Conservation (phyloP, 2,113 vertebrate genomes). For the Hemicordylus capensis region DNA sequence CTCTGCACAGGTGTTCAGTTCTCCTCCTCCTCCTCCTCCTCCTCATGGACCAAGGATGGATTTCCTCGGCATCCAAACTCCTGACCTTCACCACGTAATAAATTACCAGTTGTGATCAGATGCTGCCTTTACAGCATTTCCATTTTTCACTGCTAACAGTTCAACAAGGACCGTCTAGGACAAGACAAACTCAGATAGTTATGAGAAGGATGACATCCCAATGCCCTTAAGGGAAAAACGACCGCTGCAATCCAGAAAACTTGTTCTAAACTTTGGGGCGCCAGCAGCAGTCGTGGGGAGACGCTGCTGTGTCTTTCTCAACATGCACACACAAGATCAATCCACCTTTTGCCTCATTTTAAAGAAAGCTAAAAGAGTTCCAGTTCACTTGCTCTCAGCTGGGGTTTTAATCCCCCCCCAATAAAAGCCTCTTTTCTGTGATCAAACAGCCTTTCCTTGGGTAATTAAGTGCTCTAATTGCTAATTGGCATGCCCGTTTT, state of each 20-base stretch:
- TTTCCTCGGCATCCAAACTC: accelerated
- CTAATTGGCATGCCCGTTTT: conserved; percentile 2
- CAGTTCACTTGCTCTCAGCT: not conserved
- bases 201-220: not conserved
- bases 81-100: accelerated
- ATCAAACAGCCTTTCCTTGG: not conserved
- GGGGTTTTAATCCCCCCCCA: not conserved
- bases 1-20: no score
- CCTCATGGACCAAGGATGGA: accelerated
- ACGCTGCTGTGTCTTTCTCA: no score
- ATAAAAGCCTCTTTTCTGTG: not conserved
- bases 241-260: not conserved
- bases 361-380: no score
- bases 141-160: accelerated
- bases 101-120: accelerated
- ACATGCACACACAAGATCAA: not conserved
- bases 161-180: not conserved
- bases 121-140: accelerated
- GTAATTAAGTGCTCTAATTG: not conserved
- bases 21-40: not conserved
- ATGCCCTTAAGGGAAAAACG: not conserved
- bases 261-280: not conserved
- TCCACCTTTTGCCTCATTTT: not conserved
- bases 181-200: not conserved
- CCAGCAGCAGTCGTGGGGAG: not conserved